Base-by-base conservation (phyloP, 2,113 vertebrate species). In the Syngnathoides biaculeatus region DNA sequence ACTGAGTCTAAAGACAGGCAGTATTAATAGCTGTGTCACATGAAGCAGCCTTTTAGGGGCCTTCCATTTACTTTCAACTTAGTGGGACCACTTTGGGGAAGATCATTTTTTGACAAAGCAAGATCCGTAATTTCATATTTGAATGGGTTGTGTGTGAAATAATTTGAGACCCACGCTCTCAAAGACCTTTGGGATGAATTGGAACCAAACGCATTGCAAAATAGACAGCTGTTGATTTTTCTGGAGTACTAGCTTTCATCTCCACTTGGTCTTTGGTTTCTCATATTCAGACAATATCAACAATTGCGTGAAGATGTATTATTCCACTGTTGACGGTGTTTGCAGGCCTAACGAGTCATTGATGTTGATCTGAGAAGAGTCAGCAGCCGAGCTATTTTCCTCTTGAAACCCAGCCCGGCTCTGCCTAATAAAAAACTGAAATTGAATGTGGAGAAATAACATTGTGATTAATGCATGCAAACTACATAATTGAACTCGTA, bases 401-500 rank as follows among this genome's bases (percentile, higher is more conserved):
- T 75, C 79, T 80, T 56, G 76, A 88, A 88, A 90, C 80, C 77
- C 78, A 82, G 71, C 84, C 82, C 86, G 86, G 86, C 80, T 88
- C 65, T 69, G 78, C 2, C 38, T 72, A 84, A 79, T 68, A 87
- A 86, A 74, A 77, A 79, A n/a, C n/a, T n/a, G n/a, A n/a, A n/a
- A n/a, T n/a, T n/a, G 68, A 80, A 88, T 84, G 87, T 81, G 65
- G 68, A 86, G 83, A 88, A 87, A 89, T 80, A 88, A 84, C 81
- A 89, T 88, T 85, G 81, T 91, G 88, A 90, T 90, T 89, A 88
- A 91, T 90, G 86, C 88, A 87, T 85, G 79, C 86, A 87, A 89
- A 90, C 82, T 87, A 89, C 86, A 92, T 90, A 89, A 88, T 82
- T 84, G 80, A 84, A 84, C 80, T 86, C 86, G 81, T 83, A 91